Evolutionary conservation across 2,888 invertebrate genomes (phyloP), one percentile per base, ranked within the genome.

Genomic region (Hermaeophaga mercurialis): DNA sequence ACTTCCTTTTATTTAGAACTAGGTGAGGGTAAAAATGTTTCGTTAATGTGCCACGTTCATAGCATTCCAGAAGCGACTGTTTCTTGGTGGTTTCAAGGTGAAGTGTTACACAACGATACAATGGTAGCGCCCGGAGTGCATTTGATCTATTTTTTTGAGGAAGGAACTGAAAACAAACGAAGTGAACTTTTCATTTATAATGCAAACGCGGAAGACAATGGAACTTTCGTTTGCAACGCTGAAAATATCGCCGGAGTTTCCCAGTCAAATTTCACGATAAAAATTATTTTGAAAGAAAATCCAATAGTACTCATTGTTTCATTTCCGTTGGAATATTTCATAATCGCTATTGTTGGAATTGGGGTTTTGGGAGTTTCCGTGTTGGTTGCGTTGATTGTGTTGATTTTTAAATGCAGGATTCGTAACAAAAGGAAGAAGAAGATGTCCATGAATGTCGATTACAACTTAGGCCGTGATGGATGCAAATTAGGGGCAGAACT

Each of bases 181-280:
- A 90, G 90, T 70, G 90, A 91, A 76, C 81, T 92, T 54, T 87
- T 88, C 70, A 88, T 92, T 68, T 86, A 86, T 70, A 89, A 90
- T 73, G 86, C 89, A 15, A 87, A 86, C 24, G 83, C 82, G 31
- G 89, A 89, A 62, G 91, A 93, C 72, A 92, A 93, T 70, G 94
- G 94, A 3, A 90, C 89, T 6, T 94, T 91, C 73, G 84, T 89
- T 2, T 95, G 94, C 75, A 82, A 89, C 9, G 93, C 93, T 0
- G 89, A 90, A 71, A 94, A 94, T 73, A 84, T 87, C 7, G 94
- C 92, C 0, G 94, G 94, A 7, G 84, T 81, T 59, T 82, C 87
- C 0, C 86, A 85, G 65, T 86, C 90, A 49, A 94, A 94, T 75
- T 90, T 91, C 68, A 92, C 94, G 1, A 83, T 94, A 62, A 82